Conservation (phyloP, 2,888 invertebrate genomes). For the Protodeltote pygarga region DNA sequence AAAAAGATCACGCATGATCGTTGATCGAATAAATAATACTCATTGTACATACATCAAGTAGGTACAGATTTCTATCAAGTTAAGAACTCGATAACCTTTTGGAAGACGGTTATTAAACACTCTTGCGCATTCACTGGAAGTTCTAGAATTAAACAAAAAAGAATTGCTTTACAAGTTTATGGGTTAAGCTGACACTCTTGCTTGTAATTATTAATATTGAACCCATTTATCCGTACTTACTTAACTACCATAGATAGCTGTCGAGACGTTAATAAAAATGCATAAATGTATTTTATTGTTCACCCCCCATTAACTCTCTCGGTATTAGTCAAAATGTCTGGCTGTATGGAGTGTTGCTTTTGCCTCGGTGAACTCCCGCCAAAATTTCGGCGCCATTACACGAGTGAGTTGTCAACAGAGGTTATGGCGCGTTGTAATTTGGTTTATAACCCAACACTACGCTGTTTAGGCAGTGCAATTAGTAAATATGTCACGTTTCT, state of each 20-base stretch:
- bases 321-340: slow-evolving; percentile 69
- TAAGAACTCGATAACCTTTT: no score
- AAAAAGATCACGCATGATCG: no score
- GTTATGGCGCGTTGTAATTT: slow-evolving; percentile 86
- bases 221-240: slow-evolving; percentile 8
- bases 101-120: no score
- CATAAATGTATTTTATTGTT: slow-evolving; percentile 78
- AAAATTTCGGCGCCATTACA: slow-evolving; percentile 82
- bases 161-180: no score
- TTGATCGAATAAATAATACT: no score
- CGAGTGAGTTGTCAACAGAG: slow-evolving; percentile 80
- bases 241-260: slow-evolving; percentile 19
- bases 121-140: no score
- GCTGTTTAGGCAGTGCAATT: slow-evolving; percentile 74
- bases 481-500: slow-evolving; percentile 41
- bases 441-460: slow-evolving; percentile 82
- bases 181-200: not conserved
- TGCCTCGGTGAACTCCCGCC: slow-evolving; percentile 68
- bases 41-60: no score
- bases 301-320: slow-evolving; percentile 75
- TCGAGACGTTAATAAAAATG: slow-evolving; percentile 63
- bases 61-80: no score
- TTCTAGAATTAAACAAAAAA: no score
- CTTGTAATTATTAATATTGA: slow-evolving; percentile 25
- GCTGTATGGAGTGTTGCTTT: slow-evolving; percentile 62